Percentiles rank a stretch among this genome's conserved stretches.
Conservation (phyloP, 2,113 vertebrate species). For the Anser brachyrhynchus region DNA sequence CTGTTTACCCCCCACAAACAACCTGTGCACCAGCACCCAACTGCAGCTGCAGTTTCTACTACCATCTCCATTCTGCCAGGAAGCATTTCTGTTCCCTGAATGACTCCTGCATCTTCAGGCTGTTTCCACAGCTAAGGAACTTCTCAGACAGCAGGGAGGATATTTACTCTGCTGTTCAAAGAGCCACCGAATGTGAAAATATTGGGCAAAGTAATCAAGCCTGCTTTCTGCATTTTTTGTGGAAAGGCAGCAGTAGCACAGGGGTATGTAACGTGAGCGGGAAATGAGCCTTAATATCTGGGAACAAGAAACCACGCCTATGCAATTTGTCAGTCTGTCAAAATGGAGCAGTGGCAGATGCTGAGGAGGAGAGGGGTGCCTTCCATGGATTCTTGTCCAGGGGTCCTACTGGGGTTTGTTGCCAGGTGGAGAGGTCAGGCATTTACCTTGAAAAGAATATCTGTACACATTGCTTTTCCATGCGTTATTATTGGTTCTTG, state of each 20-base stretch:
- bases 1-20: neutral
- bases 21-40: neutral
- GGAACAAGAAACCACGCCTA: neutral
- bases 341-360: neutral
- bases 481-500: slow-evolving; percentile 99
- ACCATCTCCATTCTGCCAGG: neutral
- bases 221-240: neutral
- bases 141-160: neutral
- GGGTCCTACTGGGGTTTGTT: neutral
- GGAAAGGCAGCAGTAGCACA: neutral
- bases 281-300: neutral
- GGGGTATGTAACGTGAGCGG: rapidly evolving
- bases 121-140: neutral
- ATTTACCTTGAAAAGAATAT: slow-evolving; percentile 96
- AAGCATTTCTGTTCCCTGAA: neutral
- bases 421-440: neutral
- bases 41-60: neutral
- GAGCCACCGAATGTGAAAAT: neutral
- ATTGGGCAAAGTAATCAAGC: neutral
- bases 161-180: neutral
- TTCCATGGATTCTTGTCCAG: neutral
- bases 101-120: neutral
- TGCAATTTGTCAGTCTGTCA: neutral
- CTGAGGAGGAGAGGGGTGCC: neutral
- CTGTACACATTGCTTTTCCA: slow-evolving; percentile 99